These are phyloP conservation scores for Fundulus diaphanus DNA, from an alignment of 2,797 vertebrate species.

Conservation along the genomic window DNA sequence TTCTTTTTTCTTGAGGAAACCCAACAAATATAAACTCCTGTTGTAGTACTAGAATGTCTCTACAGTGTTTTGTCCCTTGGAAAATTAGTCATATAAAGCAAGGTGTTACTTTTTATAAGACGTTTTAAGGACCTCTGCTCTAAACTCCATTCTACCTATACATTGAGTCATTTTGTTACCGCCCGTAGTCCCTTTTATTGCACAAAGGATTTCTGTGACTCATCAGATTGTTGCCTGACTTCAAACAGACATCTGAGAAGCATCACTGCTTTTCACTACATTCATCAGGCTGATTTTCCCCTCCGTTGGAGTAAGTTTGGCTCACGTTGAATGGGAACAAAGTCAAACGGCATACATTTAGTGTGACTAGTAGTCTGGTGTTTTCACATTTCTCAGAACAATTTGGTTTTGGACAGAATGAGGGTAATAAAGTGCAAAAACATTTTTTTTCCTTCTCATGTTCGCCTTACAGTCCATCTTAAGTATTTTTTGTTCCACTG, in stretches of 20 bases:
- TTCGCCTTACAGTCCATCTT: conserved; percentile 1
- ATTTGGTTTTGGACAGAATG: conserved; percentile 46
- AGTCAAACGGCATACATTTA: conserved; percentile 32
- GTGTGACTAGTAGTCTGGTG: conserved; percentile 49
- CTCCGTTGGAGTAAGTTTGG: conserved; percentile 53
- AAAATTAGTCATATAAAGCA: too few species aligned
- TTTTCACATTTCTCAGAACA: conserved; percentile 48
- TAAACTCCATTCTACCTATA: neutral
- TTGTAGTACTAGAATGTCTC: neutral
- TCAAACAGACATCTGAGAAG: conserved; percentile 71
- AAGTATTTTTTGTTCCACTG: conserved; percentile 17
- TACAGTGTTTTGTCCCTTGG: neutral
- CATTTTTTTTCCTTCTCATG: conserved; percentile 26
- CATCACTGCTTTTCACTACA: conserved; percentile 24
- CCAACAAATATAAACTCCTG: neutral
- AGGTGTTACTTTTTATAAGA: neutral
- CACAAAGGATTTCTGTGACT: conserved; percentile 59
- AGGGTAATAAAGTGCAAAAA: conserved; percentile 17
- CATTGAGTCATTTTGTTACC: conserved; percentile 25
- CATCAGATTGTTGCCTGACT: conserved; percentile 46
- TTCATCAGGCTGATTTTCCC: conserved; percentile 45
- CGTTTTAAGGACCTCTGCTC: neutral
- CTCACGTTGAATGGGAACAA: conserved; percentile 49
- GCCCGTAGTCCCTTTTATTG: conserved; percentile 45
- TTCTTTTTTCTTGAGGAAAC: neutral